Base-by-base conservation (phyloP, 2,888 invertebrate species). In the Tachystola acroxantha region DNA sequence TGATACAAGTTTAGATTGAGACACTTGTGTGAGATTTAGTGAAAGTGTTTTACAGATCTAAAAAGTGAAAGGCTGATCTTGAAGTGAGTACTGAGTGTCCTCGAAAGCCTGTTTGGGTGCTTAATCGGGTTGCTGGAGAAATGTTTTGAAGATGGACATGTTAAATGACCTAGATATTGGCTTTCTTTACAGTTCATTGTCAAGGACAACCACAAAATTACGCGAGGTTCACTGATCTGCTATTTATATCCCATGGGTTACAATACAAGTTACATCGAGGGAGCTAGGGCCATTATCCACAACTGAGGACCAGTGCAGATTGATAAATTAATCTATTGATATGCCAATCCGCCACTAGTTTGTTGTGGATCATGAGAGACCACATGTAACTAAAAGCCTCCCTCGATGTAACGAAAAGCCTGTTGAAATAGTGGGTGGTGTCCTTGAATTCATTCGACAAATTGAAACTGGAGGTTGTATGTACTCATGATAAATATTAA, bases 51-150 rank as follows among this genome's bases (percentile, higher is more conserved):
- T 56, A 49, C 61, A 61, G 61, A 56, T 65, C 53, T 68, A 75
- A 74, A 16, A 76, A 84, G 84, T 84, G 84, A 84, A 84, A 84
- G 84, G 77, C 49, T 10, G 53, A 51, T 43, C 48, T 51, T 49
- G 59, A 50, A 51, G 73, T 77, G 57, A 70, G 76, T 70, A 55
- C 51, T 43, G 39, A 39, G 39, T 36, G 42, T 65, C 63, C 59
- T 59, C 44, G 20, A 39, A 41, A 66, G 68, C 64, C 53, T 59
- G 69, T 65, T 62, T 59, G 58, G 51, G 52, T 49, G 11, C 36
- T 45, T 59, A 63, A 67, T 66, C 59, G 52, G 54, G 64, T 58
- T 63, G 50, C 29, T 33, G 47, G 54, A 61, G 57, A 58, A 52
- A 59, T 51, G 52, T 49, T 19, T 44, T 44, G 54, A 54, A 55